Base-by-base conservation (phyloP, 2,113 vertebrate genomes). In the Albula goreensis region DNA sequence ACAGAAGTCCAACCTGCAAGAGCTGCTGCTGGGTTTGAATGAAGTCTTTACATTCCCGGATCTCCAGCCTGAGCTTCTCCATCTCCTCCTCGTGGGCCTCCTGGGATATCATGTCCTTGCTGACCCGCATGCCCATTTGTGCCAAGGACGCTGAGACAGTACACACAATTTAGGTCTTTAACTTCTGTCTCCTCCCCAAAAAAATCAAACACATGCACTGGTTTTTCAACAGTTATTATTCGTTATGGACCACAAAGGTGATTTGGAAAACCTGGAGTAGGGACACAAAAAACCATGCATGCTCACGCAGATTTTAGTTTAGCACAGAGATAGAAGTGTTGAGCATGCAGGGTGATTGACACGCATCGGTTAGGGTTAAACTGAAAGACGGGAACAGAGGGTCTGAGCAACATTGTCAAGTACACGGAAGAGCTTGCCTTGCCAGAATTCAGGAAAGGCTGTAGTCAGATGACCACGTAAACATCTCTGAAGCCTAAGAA, bases 31-130 rank as follows among this genome's bases (percentile, higher is more conserved):
- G 98, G 50, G 96, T 96, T 89, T 97, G 97, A 88, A 99, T 98
- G 93, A 98, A 98, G 90, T 99, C 98, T 93, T 96, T 98, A 91
- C 97, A 99, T 5, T 98, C 97, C 78, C 98, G 97, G 89, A 99
- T 97, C 93, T 99, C 98, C 86, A 94, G 66, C 89, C 96, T 96
- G 19, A 99, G 94, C 82, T 94, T 95, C 90, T 97, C 97, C 82
- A 97, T 96, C 93, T 98, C 97, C 78, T 97, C 94, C 86, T 99
- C 97, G 2, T 99, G 97, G 31, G 95, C 95, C 89, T 97, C 96
- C 88, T 95, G 96, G 78, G 96, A 96, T 85, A 99, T 96, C 56
- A 97, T 92, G 79, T 97, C 97, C 88, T 95, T 96, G 31, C 88
- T 93, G 82, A 89, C 93, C 84, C 93, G 91, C 87, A 93, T 88